Percentiles rank a stretch among this genome's conserved stretches.
Evolutionary conservation across 2,888 invertebrate genomes (phyloP).

Genomic region (Merodon equestris): DNA sequence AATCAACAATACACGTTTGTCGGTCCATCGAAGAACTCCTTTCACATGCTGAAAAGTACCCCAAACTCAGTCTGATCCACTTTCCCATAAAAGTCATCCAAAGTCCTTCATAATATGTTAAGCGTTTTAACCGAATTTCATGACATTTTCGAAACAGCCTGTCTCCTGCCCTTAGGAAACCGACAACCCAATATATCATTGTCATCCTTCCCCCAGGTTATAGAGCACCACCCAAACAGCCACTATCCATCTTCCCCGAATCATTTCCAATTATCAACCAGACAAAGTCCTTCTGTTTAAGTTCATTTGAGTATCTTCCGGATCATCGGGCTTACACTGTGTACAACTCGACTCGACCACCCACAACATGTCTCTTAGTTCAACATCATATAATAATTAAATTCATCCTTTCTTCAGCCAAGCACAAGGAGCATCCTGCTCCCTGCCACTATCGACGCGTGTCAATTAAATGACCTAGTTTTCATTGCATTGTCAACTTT

Average conservation of each 20-base stretch:
- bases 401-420: conserved; percentile 20
- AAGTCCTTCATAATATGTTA: too few species aligned
- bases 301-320: conserved; percentile 40
- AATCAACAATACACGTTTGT: too few species aligned
- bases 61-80: too few species aligned
- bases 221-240: too few species aligned
- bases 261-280: conserved; percentile 37
- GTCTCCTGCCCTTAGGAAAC: too few species aligned
- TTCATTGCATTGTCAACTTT: conserved; percentile 59
- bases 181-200: too few species aligned
- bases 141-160: too few species aligned
- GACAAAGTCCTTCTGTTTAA: conserved; percentile 46
- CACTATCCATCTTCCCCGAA: conserved; percentile 5
- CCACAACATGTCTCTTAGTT: conserved; percentile 13
- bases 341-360: neutral
- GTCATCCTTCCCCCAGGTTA: too few species aligned
- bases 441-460: conserved; percentile 25
- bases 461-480: conserved; percentile 65
- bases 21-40: too few species aligned
- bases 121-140: too few species aligned
- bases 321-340: conserved; percentile 23
- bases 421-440: neutral
- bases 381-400: conserved; percentile 46
- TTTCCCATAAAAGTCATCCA: too few species aligned
- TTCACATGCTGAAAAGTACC: too few species aligned